Percentiles rank a stretch among this genome's conserved stretches.
Evolutionary conservation across 2,888 invertebrate genomes (phyloP).

Genomic region (Heliconius charithonia): DNA sequence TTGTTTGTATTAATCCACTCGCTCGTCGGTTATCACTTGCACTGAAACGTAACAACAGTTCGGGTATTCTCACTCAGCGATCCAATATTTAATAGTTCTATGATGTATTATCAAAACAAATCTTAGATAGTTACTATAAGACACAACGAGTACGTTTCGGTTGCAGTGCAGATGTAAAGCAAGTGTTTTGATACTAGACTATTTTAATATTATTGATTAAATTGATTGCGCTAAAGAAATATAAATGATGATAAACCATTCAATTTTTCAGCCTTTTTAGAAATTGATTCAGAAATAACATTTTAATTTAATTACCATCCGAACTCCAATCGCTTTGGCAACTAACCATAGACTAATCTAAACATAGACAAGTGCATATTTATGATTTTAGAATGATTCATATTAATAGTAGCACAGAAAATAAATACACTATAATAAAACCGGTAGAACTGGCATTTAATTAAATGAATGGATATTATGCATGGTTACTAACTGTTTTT

Average conservation of each 20-base stretch:
- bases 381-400: neutral
- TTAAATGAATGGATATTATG: slow-evolving; percentile 56
- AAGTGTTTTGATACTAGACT: slow-evolving; percentile 69
- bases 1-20: slow-evolving; percentile 43
- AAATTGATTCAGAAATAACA: neutral
- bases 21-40: slow-evolving; percentile 62
- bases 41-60: slow-evolving; percentile 69
- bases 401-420: slow-evolving; percentile 13
- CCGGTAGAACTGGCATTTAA: slow-evolving; percentile 59
- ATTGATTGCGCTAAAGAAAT: neutral
- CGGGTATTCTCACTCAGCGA: slow-evolving; percentile 83
- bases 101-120: slow-evolving; percentile 85
- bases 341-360: neutral
- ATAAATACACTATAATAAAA: slow-evolving; percentile 41
- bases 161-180: slow-evolving; percentile 61
- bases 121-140: slow-evolving; percentile 78
- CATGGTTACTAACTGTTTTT: slow-evolving; percentile 52
- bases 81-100: slow-evolving; percentile 85
- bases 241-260: too few species aligned
- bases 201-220: slow-evolving; percentile 23
- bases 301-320: neutral
- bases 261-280: neutral
- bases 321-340: neutral
- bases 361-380: neutral
- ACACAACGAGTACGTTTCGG: slow-evolving; percentile 73